Evolutionary conservation across 2,797 vertebrate genomes (phyloP), one percentile per base, ranked within the genome.

Genomic region (Dipus sagitta): DNA sequence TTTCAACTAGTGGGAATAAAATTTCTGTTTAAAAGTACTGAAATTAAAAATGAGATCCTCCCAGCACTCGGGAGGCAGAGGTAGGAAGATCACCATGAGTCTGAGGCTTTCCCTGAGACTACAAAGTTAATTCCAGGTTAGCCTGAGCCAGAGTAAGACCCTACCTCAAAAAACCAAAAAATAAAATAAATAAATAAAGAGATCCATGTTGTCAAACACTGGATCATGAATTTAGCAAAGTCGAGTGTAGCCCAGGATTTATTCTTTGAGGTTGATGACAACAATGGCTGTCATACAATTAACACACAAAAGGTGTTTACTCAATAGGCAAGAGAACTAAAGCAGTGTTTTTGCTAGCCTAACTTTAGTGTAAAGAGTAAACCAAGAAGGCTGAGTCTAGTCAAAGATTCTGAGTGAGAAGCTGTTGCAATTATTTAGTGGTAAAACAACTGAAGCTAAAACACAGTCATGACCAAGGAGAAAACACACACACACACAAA

Each of bases 21-120:
- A 24, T 81, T 38, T 32, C 1, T 58, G 0, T 80, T 6, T 79
- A 91, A 2, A 62, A 91, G 58, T 30, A 79, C 71, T 82, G 34
- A 92, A 89, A 75, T 93, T 87, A 75, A 60, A 95, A 89, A 86
- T 90, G 24, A 93, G 60, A 76, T 38, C 38, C 38, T 38, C 38
- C 38, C 38, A 38, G 38, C 38, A 38, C 38, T 38, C 6, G 38
- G 38, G 38, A 38, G 38, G 38, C 38, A 38, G 6, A 38, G 38
- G 38, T 38, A 38, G 38, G 38, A 38, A 38, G 38, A 38, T 38
- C 38, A 38, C 38, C 38, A 38, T 38, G 38, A 38, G 38, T 38
- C 38, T 6, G 38, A 38, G 38, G 38, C 38, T 38, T 38, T 38
- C 38, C 38, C 38, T 38, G 38, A 38, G 38, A 38, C 38, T 38